Percentiles rank a stretch among this genome's conserved stretches.
Conservation (phyloP, 2,113 vertebrate species). For the Menura novaehollandiae region DNA sequence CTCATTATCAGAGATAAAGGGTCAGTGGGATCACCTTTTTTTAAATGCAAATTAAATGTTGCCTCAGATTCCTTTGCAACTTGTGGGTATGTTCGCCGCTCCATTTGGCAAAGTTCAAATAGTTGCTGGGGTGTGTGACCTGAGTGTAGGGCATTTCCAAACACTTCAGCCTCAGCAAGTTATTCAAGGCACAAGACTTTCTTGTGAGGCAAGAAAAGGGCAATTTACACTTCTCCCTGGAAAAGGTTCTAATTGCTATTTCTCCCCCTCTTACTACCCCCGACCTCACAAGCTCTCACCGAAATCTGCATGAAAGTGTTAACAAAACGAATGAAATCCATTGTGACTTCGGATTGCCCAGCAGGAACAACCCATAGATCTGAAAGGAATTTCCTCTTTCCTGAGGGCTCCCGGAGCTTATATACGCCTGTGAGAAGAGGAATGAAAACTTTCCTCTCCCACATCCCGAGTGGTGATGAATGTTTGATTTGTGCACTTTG, state of each 20-base stretch:
- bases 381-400: slow-evolving; percentile 49
- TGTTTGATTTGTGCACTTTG: neutral
- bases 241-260: neutral
- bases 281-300: neutral
- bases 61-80: neutral
- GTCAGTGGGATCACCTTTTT: neutral
- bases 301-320: neutral
- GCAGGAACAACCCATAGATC: neutral
- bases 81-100: neutral
- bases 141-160: neutral
- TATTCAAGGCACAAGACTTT: neutral
- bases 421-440: neutral
- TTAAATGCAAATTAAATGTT: neutral
- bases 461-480: neutral
- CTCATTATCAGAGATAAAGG: slow-evolving; percentile 12
- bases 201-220: neutral
- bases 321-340: neutral
- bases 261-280: neutral
- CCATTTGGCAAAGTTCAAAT: neutral
- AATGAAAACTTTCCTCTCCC: neutral
- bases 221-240: neutral
- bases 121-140: neutral
- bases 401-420: neutral
- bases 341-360: slow-evolving; percentile 9
- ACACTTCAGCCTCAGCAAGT: neutral